Base-by-base conservation (phyloP, 2,888 invertebrate species). In the Tinea trinotella region DNA sequence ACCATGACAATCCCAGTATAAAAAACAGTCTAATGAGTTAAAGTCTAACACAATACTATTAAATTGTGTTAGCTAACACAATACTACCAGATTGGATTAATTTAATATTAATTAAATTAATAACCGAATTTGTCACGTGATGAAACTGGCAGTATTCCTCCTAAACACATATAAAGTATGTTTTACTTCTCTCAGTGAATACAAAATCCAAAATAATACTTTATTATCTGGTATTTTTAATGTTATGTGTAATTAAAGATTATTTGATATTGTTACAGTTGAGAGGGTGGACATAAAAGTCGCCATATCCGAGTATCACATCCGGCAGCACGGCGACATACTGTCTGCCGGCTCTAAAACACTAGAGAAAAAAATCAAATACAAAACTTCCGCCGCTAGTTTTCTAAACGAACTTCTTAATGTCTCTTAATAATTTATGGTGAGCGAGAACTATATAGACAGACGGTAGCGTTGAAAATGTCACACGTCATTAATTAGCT, bases 401-500 rank as follows among this genome's bases (percentile, higher is more conserved):
- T 19, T 48, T 50, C 50, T 50, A 24, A 24, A 24, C 50, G 22
- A 50, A 50, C 40, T n/a, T 40, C 40, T 53, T 30, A 40, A 53
- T 53, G 53, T 53, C 53, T 10, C 40, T 36, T 40, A 20, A 50
- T 73, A 73, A 76, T 75, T 77, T 74, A 78, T 72, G 66, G 62
- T 59, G 58, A 59, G 63, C 66, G 66, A 65, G 59, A 63, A 62
- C 62, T 62, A 58, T 57, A 62, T 62, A 65, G 70, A 64, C 68
- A 68, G 69, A 64, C 71, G 70, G 74, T 70, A 75, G 73, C 73
- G 67, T 65, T 67, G 71, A 64, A 62, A 67, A 69, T 76, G 74
- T 76, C 75, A 74, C 72, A 68, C 68, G 58, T 70, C 71, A 73
- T 78, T 76, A 74, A 75, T 72, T 65, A 68, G 63, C 58, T 59